Evolutionary conservation across 2,797 vertebrate genomes (phyloP).

Genomic region (Sebastes steindachneri): DNA sequence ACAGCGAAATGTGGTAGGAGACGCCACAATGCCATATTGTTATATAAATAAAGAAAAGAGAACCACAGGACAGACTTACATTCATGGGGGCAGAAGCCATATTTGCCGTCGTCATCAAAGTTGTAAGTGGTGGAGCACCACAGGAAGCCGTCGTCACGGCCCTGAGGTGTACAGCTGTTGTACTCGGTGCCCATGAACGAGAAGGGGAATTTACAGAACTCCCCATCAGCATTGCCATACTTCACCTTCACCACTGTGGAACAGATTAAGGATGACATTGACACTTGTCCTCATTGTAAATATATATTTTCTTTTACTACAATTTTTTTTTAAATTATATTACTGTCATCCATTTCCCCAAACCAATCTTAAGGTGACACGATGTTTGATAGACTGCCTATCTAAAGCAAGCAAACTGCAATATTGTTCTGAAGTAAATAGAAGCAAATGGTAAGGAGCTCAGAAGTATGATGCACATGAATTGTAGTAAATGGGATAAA

Average conservation of each 20-base stretch:
- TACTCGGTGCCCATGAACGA: conserved; percentile 94
- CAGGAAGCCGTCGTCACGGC: conserved; percentile 95
- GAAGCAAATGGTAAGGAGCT: not conserved
- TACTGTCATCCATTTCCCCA: not conserved
- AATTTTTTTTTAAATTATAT: not conserved
- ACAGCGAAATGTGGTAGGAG: not conserved
- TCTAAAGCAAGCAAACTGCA: not conserved
- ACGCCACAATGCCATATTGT: not conserved
- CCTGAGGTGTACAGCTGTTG: conserved; percentile 90
- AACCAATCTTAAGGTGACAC: not conserved
- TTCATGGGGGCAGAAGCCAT: conserved; percentile 98
- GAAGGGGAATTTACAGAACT: conserved; percentile 98
- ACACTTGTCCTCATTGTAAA: not conserved
- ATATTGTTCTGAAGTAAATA: not conserved
- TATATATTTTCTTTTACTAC: not conserved
- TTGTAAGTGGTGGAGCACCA: conserved; percentile 97
- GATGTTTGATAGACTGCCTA: not conserved
- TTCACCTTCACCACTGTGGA: conserved; percentile 94
- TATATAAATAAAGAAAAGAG: not conserved
- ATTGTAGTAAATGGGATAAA: not conserved
- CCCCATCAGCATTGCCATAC: conserved; percentile 95
- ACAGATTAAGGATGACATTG: not conserved
- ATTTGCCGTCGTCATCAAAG: conserved; percentile 95
- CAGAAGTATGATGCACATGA: not conserved
- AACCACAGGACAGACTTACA: conserved; percentile 82